Evolutionary conservation across 2,113 vertebrate genomes (phyloP).

Genomic region (Otis tarda): DNA sequence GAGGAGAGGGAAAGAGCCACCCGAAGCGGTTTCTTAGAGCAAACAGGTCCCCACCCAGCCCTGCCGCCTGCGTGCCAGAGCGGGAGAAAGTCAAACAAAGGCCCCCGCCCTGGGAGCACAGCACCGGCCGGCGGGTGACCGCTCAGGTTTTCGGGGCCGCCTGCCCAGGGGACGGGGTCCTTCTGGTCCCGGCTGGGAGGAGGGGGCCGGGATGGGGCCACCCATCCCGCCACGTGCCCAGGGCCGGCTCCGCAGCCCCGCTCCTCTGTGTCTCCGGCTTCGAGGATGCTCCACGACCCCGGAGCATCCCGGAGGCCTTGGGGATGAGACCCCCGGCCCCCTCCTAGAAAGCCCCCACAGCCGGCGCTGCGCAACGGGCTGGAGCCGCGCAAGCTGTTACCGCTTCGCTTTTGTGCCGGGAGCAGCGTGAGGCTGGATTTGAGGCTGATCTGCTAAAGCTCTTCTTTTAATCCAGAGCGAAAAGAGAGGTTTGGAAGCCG

Average conservation of each 20-base stretch:
- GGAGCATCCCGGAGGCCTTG: not conserved
- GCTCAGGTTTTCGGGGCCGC: not conserved
- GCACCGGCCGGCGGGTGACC: not conserved
- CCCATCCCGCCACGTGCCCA: rapidly evolving
- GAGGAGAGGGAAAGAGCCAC: not conserved
- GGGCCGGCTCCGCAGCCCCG: rapidly evolving
- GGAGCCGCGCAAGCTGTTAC: slow-evolving; percentile 72
- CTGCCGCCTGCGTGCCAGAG: not conserved
- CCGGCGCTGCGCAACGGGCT: not conserved
- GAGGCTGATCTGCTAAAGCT: slow-evolving; percentile 48
- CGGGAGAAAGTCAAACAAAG: slow-evolving; percentile 60
- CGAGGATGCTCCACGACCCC: rapidly evolving
- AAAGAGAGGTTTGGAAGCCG: slow-evolving; percentile 56
- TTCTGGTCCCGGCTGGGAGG: not conserved
- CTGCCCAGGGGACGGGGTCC: not conserved
- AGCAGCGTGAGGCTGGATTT: slow-evolving; percentile 53
- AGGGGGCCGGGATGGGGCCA: rapidly evolving
- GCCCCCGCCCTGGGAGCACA: slow-evolving; percentile 66
- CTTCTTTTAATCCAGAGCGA: slow-evolving; percentile 57
- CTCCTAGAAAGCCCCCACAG: not conserved
- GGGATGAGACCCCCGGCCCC: not conserved
- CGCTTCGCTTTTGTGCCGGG: slow-evolving; percentile 56
- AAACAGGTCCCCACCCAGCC: slow-evolving; percentile 67
- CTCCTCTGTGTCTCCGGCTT: rapidly evolving
- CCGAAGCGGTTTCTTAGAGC: slow-evolving; percentile 1